Evolutionary conservation across 53 echinoderm and acorn worm genomes (phyloP).

Genomic region (Echinarachnius parma): DNA sequence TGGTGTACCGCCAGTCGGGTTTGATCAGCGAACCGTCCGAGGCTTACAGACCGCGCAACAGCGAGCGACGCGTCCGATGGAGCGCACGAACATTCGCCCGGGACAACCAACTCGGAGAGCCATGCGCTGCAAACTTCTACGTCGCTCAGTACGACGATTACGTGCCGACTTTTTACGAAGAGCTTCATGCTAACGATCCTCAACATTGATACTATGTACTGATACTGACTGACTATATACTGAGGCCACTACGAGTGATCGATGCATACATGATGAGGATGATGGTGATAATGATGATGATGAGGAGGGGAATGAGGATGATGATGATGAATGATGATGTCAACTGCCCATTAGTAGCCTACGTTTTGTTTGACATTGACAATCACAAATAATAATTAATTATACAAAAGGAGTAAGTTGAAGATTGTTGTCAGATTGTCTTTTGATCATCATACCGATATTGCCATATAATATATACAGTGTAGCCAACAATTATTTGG

Average conservation of each 20-base stretch:
- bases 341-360: too few relatives aligned
- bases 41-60: constrained; percentile 27
- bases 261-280: not conserved
- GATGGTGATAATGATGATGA: constrained; percentile 9
- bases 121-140: constrained; percentile 67
- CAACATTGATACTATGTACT: not conserved
- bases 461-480: too few relatives aligned
- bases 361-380: too few relatives aligned
- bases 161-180: constrained; percentile 63
- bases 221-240: too few relatives aligned
- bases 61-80: constrained; percentile 54
- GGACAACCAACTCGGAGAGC: constrained; percentile 56
- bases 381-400: too few relatives aligned
- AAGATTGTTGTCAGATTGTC: too few relatives aligned
- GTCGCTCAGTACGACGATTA: constrained; percentile 79
- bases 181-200: constrained; percentile 37
- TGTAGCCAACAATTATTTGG: too few relatives aligned
- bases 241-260: not conserved
- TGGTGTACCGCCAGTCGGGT: constrained; percentile 71
- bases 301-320: too few relatives aligned
- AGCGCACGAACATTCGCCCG: constrained; percentile 56
- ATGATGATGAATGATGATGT: too few relatives aligned
- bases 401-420: too few relatives aligned
- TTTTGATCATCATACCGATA: too few relatives aligned
- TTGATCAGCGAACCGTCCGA: constrained; percentile 33